Base-by-base conservation (phyloP, 1,140 invertebrate genomes). In the Zaprionus taronus region DNA sequence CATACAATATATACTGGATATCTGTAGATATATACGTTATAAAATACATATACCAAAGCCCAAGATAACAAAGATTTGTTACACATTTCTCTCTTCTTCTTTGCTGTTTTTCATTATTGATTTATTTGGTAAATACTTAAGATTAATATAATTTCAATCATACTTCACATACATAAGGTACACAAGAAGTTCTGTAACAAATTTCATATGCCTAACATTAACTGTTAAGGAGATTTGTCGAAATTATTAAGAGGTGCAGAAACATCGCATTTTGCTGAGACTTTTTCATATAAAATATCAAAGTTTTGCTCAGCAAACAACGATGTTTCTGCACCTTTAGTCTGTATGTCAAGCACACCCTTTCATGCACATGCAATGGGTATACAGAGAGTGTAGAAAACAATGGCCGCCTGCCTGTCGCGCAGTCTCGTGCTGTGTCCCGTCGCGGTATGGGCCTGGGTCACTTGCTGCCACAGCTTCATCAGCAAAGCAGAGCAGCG, bases 391-490 rank as follows among this genome's bases (percentile, higher is more conserved):
- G 47, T 24, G 47, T 51, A 12, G 20, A 22, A 51, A 51, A 51
- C 47, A 51, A 51, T 51, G 47, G 47, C 47, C 0, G 47, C 47
- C 47, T 17, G 47, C 47, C 17, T 49, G 47, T n/a, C 47, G 47
- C 47, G 47, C 47, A 49, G 47, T n/a, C 47, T 49, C 47, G 47
- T 49, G 47, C 47, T 49, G 47, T 7, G 47, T 20, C 7, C n/a
- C 17, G 17, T 9, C 20, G 47, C 14, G 22, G 22, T 9, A 49
- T 49, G 47, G 47, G 47, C 47, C 22, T 51, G 47, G 47, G 47
- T 51, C 47, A 51, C 41, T 38, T 14, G n/a, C 47, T 51, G 47
- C 20, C 47, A 51, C 36, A 56, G n/a, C 64, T 24, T 41, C 38
- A 41, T n/a, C n/a, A n/a, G 31, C 24, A 26, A 24, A 47, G 20